Conservation (phyloP, 2,113 vertebrate genomes). For the Chamaea fasciata region DNA sequence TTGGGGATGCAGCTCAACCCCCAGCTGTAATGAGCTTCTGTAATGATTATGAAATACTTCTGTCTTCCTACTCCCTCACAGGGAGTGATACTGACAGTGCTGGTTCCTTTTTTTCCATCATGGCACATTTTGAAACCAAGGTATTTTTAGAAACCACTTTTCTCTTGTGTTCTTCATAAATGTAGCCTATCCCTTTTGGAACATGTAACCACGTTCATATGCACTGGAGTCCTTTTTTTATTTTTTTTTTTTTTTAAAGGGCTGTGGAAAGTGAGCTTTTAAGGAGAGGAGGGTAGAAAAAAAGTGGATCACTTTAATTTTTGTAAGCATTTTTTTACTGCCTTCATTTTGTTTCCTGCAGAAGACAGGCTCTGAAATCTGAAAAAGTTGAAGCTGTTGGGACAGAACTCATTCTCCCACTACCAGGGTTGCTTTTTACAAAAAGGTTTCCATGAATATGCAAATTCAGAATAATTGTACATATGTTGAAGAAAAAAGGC, state of each 20-base stretch:
- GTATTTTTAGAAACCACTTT: slow-evolving; percentile 29
- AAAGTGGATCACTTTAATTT: neutral
- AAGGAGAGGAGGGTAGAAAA: neutral
- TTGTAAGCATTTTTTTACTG: neutral
- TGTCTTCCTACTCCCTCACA: neutral
- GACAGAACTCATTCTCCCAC: neutral
- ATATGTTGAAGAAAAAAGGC: neutral
- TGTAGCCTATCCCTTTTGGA: neutral
- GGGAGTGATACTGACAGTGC: neutral
- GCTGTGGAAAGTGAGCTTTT: neutral
- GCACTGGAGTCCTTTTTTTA: neutral
- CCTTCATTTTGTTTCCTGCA: neutral
- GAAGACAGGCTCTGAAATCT: neutral
- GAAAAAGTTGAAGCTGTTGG: neutral
- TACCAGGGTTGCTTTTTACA: neutral
- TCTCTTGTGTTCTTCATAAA: neutral
- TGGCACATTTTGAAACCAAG: slow-evolving; percentile 5
- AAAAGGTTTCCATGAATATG: neutral
- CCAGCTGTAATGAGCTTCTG: neutral
- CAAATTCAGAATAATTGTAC: neutral
- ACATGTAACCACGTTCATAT: neutral
- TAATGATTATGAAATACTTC: slow-evolving; percentile 20
- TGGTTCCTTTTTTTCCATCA: neutral
- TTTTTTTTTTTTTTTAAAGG: neutral
- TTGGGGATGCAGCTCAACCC: neutral